Percentiles rank a stretch among this genome's conserved stretches.
phyloP scores from a whole-genome alignment of 37 sponge, comb jelly and placozoan genomes.

The Chondrilla cf. caribensis region DNA sequence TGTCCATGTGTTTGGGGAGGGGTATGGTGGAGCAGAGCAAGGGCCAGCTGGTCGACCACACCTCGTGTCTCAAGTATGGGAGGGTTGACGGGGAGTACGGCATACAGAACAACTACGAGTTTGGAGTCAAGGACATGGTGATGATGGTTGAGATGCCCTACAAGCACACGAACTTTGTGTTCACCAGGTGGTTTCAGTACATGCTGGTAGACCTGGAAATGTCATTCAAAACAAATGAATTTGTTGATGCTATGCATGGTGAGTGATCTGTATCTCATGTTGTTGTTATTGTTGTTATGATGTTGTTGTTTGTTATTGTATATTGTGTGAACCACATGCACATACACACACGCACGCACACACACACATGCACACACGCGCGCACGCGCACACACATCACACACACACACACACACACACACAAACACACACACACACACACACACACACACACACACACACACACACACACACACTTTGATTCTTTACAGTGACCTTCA shows the following conservation, averaged over 20 bases:
- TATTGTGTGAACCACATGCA: not conserved
- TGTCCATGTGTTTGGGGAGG: slow-evolving; percentile 44
- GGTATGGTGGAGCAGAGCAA: not conserved
- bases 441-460: slow-evolving; percentile 40
- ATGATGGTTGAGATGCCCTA: slow-evolving; percentile 53
- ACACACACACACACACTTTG: not conserved
- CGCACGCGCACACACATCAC: not conserved
- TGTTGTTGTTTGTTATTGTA: too few relatives aligned
- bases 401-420: slow-evolving; percentile 14
- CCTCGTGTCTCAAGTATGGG: slow-evolving; percentile 34
- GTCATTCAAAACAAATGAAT: slow-evolving; percentile 31
- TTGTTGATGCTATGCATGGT: slow-evolving; percentile 26
- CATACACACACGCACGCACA: not conserved
- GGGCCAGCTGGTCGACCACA: slow-evolving; percentile 34
- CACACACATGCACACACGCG: slow-evolving; percentile 51
- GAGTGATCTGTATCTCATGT: not conserved
- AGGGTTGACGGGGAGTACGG: not conserved
- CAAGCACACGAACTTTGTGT: slow-evolving; percentile 15
- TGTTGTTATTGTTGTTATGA: too few relatives aligned
- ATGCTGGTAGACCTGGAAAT: slow-evolving; percentile 48
- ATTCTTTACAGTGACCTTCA: too few relatives aligned
- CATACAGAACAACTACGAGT: not conserved
- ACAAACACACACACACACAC: slow-evolving; percentile 46
- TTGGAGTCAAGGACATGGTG: slow-evolving; percentile 27
- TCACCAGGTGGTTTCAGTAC: slow-evolving; percentile 64